phyloP scores from a whole-genome alignment of 2,113 vertebrate species.

The Paraplagusia blochii region DNA sequence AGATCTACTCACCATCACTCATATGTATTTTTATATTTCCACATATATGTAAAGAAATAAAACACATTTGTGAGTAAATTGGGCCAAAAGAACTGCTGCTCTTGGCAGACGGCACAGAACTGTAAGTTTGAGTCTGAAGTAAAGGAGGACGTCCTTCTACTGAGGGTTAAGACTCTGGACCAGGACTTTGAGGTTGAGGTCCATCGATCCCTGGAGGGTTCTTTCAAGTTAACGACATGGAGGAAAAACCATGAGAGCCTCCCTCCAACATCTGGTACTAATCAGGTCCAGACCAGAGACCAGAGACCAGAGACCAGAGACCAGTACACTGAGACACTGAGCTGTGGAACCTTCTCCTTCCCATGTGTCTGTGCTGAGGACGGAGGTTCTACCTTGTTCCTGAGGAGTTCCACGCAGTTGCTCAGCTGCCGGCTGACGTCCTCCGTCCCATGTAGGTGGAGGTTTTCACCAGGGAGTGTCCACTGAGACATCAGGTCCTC shows the following conservation, averaged over 20 bases:
- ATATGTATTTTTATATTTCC: too few species aligned
- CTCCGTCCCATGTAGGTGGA: conserved; percentile 65
- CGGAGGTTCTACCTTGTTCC: conserved; percentile 77
- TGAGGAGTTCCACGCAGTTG: conserved; percentile 81
- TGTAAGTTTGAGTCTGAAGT: neutral
- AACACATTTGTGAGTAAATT: too few species aligned
- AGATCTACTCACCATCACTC: too few species aligned
- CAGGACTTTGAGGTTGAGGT: conserved; percentile 33
- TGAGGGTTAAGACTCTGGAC: too few species aligned
- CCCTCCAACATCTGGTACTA: conserved; percentile 46
- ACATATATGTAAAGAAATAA: too few species aligned
- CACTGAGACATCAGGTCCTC: conserved; percentile 85
- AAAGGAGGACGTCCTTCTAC: conserved; percentile 37
- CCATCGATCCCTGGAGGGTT: conserved; percentile 7
- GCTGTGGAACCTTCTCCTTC: conserved; percentile 23
- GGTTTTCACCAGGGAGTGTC: conserved; percentile 74
- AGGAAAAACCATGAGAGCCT: conserved; percentile 9
- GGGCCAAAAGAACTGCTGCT: too few species aligned
- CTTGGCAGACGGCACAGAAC: too few species aligned
- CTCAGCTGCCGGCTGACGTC: conserved; percentile 65
- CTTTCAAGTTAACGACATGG: conserved; percentile 18
- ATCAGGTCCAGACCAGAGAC: conserved; percentile 38
- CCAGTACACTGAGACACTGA: too few species aligned
- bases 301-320: too few species aligned
- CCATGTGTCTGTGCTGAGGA: neutral